Conservation (phyloP, 2,797 vertebrate genomes). For the Pangasius macronema region DNA sequence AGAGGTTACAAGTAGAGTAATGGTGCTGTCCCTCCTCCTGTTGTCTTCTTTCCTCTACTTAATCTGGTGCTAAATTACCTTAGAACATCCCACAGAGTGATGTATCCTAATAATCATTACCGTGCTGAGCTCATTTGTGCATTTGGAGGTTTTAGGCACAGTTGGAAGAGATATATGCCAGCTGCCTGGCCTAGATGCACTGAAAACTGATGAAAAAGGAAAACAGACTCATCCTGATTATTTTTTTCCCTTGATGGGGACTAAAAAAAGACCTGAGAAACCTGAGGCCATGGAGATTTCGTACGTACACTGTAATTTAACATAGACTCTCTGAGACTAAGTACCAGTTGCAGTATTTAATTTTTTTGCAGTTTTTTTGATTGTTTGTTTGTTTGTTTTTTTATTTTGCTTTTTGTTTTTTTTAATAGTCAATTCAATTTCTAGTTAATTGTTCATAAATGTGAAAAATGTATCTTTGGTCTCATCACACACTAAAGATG, state of each 20-base stretch:
- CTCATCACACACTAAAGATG: not conserved
- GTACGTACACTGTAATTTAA: slow-evolving; percentile 19
- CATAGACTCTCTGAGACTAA: not conserved
- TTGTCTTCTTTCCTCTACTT: slow-evolving; percentile 35
- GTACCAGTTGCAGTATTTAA: not conserved
- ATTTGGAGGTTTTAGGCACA: slow-evolving; percentile 43
- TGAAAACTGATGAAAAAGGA: slow-evolving; percentile 34
- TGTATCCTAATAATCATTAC: slow-evolving; percentile 55
- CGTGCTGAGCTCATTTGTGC: slow-evolving; percentile 49
- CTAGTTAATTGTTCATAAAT: not conserved
- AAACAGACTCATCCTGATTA: slow-evolving; percentile 23
- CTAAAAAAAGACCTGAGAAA: slow-evolving; percentile 23
- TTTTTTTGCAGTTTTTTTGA: not conserved
- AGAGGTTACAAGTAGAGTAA: slow-evolving; percentile 43
- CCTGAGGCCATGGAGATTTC: not conserved
- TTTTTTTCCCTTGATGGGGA: not conserved
- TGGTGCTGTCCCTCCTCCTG: slow-evolving; percentile 31
- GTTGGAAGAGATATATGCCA: slow-evolving; percentile 30
- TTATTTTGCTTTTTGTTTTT: not conserved
- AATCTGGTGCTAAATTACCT: slow-evolving; percentile 56
- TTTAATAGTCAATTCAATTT: not conserved
- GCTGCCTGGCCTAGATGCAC: slow-evolving; percentile 37
- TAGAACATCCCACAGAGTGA: slow-evolving; percentile 50
- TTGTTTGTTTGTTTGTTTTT: not conserved
- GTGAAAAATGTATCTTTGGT: not conserved